Conservation (phyloP, 2,888 invertebrate species). For the Hemaris fuciformis region DNA sequence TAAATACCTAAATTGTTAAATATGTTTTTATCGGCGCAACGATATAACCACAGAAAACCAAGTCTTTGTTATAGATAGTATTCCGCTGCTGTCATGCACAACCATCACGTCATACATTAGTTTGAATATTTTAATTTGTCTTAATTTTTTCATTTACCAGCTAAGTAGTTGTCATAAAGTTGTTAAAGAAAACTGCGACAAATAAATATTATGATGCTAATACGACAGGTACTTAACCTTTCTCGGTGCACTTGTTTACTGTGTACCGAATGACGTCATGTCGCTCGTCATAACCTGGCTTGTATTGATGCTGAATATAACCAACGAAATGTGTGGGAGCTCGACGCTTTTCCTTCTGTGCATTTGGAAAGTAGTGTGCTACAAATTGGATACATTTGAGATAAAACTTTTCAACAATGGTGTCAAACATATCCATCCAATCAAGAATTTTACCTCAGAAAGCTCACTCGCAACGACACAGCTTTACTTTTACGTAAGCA, state of each 20-base stretch:
- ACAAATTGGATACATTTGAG: not conserved
- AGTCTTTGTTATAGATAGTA: not conserved
- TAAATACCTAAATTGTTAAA: not conserved
- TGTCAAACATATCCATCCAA: not conserved
- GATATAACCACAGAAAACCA: not conserved
- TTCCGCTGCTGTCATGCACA: not conserved
- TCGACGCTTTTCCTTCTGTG: slow-evolving; percentile 31
- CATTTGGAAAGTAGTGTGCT: not conserved
- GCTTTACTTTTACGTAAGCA: not conserved
- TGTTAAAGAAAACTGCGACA: not conserved
- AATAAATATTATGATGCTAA: not conserved
- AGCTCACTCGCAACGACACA: not conserved
- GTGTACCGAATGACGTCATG: slow-evolving; percentile 38
- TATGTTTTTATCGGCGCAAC: not conserved
- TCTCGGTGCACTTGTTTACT: slow-evolving; percentile 19
- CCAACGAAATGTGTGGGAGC: slow-evolving; percentile 36
- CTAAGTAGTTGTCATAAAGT: not conserved
- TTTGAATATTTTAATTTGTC: not conserved
- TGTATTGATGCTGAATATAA: slow-evolving; percentile 21
- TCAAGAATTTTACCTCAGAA: too few species aligned
- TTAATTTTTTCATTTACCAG: not conserved
- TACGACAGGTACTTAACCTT: slow-evolving; percentile 7
- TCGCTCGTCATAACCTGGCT: slow-evolving; percentile 19
- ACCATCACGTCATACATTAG: not conserved
- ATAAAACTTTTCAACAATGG: not conserved